These are phyloP conservation scores for Drosophila kuntzei DNA, from an alignment of 2,888 invertebrate genomes.

Conservation along the genomic window DNA sequence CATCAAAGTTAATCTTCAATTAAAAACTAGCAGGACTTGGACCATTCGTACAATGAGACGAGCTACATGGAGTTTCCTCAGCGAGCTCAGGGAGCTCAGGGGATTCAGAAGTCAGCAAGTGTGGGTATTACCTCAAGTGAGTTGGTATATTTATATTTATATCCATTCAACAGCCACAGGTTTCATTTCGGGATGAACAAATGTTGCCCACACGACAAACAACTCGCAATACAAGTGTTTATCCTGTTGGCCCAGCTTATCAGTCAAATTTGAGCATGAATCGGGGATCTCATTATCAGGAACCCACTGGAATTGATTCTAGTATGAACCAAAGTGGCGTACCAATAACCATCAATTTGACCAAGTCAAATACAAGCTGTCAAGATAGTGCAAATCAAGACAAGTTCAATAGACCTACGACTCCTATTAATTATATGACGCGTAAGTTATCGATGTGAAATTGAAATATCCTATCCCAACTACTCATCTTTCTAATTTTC, in stretches of 20 bases:
- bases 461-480: too few species aligned
- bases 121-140: slow-evolving; percentile 1
- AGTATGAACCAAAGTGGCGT: neutral
- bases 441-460: slow-evolving; percentile 24
- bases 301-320: neutral
- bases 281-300: neutral
- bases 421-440: slow-evolving; percentile 18
- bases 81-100: neutral
- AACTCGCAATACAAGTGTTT: neutral
- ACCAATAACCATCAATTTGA: neutral
- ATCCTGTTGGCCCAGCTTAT: neutral
- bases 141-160: neutral
- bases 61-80: slow-evolving; percentile 24
- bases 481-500: neutral
- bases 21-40: neutral
- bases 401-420: neutral
- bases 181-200: slow-evolving; percentile 12
- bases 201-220: neutral
- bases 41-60: slow-evolving; percentile 15
- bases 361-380: neutral
- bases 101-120: neutral
- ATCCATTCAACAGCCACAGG: slow-evolving; percentile 1
- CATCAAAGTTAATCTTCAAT: neutral
- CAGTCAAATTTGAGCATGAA: neutral
- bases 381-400: neutral